Evolutionary conservation across 2,113 vertebrate genomes (phyloP), one percentile per base, ranked within the genome.

Genomic region (Hirundichthys speculiger): DNA sequence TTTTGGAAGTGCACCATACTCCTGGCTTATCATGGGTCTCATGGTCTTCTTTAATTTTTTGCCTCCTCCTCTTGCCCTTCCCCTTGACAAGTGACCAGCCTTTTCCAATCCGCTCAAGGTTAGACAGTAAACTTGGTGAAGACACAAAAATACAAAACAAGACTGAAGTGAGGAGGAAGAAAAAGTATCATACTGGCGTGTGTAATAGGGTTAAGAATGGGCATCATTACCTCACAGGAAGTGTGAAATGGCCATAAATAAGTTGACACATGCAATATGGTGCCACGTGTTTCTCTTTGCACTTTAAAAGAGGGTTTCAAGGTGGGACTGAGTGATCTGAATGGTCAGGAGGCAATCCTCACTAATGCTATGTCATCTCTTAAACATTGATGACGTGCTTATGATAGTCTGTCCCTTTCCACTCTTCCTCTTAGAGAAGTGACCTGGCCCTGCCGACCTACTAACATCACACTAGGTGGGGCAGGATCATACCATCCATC

Each of bases 101-200:
- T 77, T 65, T 8, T 11, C 46, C 57, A 82, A 75, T 75, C 62
- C 73, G 48, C 55, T 71, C 79, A 80, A 78, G 83, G 85, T 79
- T 64, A 75, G 25, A 16, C 30, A 6, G 1, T 34, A 2, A 34
- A 34, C 30, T 34, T 34, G 30, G 6, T 34, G 30, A 34, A 34
- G 30, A 34, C 30, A 34, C 4, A 34, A 34, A 5, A 34, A 34
- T 34, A 34, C 30, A 34, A 62, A 57, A 34, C 2, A 5, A 54
- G 30, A 65, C 24, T 48, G 34, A 64, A 22, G 24, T n/a, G 18
- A 50, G 40, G 38, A 18, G 30, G 41, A 47, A 40, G 56, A 5
- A 4, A 1, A 10, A 34, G 7, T 10, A 9, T 9, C 4, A 34
- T 34, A 6, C 30, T 34, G 9, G 6, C 7, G 11, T 7, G 30